Conservation (phyloP, 2,797 vertebrate genomes). For the Caiman crocodilus region DNA sequence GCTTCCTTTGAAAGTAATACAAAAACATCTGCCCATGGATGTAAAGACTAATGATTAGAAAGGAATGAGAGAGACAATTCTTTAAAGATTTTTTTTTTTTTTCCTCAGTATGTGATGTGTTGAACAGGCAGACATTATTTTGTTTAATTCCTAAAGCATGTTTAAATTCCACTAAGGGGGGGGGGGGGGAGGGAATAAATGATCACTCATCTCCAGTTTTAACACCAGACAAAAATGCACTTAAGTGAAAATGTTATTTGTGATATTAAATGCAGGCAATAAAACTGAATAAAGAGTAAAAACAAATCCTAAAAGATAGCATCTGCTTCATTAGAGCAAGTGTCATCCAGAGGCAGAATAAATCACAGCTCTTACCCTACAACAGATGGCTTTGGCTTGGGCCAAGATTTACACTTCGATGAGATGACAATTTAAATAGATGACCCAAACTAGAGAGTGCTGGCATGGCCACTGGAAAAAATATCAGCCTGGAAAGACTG, state of each 20-base stretch:
- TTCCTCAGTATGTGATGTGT: not conserved
- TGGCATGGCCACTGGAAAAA: slow-evolving; percentile 70
- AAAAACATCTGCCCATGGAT: not conserved
- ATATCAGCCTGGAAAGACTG: slow-evolving; percentile 53
- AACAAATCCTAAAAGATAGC: slow-evolving; percentile 66
- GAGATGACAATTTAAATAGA: slow-evolving; percentile 60
- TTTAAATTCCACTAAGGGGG: not conserved
- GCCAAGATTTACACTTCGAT: slow-evolving; percentile 64
- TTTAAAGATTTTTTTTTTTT: not conserved
- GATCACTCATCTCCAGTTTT: slow-evolving; percentile 56
- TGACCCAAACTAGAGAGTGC: slow-evolving; percentile 57
- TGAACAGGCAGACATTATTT: not conserved
- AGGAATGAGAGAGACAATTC: not conserved
- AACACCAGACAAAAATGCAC: slow-evolving; percentile 32
- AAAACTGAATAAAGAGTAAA: slow-evolving; percentile 53
- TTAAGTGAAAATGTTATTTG: slow-evolving; percentile 55
- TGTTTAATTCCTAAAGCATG: not conserved
- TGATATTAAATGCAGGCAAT: slow-evolving; percentile 44
- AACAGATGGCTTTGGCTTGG: slow-evolving; percentile 62
- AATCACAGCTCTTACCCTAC: slow-evolving; percentile 66
- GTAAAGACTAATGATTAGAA: not conserved
- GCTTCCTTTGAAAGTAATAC: not conserved
- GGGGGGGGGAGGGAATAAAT: not conserved
- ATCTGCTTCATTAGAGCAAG: slow-evolving; percentile 46
- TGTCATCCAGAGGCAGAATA: slow-evolving; percentile 59